Conservation (phyloP, 1,140 invertebrate genomes). For the Druon quercuslanigerum region DNA sequence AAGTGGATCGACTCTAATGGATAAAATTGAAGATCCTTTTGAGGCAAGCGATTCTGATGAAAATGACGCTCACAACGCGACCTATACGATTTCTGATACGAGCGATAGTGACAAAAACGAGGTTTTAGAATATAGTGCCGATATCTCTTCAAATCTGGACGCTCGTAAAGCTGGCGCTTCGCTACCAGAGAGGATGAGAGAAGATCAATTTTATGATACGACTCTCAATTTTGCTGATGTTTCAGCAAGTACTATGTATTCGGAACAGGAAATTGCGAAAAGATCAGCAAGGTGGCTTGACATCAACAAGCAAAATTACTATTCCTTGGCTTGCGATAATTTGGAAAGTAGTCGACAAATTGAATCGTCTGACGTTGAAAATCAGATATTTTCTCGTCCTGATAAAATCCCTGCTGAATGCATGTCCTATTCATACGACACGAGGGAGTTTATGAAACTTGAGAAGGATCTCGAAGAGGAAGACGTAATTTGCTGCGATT, state of each 20-base stretch:
- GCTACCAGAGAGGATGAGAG: not conserved
- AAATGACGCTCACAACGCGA: slow-evolving; percentile 36
- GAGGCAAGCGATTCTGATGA: slow-evolving; percentile 21
- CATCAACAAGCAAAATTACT: not conserved
- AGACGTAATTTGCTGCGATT: slow-evolving; percentile 36
- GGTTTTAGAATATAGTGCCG: slow-evolving; percentile 39
- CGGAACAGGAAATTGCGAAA: slow-evolving; percentile 18
- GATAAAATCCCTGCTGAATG: slow-evolving; percentile 38
- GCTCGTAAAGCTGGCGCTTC: slow-evolving; percentile 7
- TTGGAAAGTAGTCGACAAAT: slow-evolving; percentile 11
- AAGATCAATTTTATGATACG: slow-evolving; percentile 35
- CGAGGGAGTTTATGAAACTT: slow-evolving; percentile 62
- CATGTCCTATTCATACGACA: slow-evolving; percentile 62
- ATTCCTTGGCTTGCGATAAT: slow-evolving; percentile 11
- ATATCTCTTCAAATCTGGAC: slow-evolving; percentile 47
- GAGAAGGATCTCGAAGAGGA: slow-evolving; percentile 49
- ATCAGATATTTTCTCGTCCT: too few species aligned
- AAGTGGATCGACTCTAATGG: not conserved
- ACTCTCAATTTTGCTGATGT: slow-evolving; percentile 40
- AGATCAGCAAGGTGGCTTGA: slow-evolving; percentile 31
- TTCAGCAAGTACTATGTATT: slow-evolving; percentile 31
- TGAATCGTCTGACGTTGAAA: slow-evolving; percentile 18
- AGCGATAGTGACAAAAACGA: slow-evolving; percentile 35
- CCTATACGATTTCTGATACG: slow-evolving; percentile 44
- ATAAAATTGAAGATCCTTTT: not conserved